Evolutionary conservation across 2,113 vertebrate species (phyloP).

Genomic region (Ondatra zibethicus): DNA sequence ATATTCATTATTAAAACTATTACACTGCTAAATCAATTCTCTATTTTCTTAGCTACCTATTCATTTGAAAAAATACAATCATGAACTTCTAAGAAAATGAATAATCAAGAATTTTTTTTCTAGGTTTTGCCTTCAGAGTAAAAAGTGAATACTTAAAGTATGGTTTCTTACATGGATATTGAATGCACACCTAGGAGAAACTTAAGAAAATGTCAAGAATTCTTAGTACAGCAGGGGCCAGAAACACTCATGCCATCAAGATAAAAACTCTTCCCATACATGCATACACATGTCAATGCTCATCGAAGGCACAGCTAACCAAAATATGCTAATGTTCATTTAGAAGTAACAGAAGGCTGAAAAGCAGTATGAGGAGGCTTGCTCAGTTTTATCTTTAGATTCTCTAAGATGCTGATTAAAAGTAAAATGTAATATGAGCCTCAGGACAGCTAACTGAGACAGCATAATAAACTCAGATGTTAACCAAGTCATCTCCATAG

Average conservation of each 20-base stretch:
- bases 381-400: neutral
- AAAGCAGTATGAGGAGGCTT: neutral
- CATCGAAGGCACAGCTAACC: neutral
- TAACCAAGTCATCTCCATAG: slow-evolving; percentile 27
- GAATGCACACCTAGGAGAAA: neutral
- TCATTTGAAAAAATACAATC: slow-evolving; percentile 29
- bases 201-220: slow-evolving; percentile 37
- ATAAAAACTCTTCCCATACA: neutral
- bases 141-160: slow-evolving; percentile 13
- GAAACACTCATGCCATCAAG: too few relatives aligned
- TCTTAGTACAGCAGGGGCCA: neutral
- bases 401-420: neutral
- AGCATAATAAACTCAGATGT: neutral
- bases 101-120: neutral
- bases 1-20: slow-evolving; percentile 29
- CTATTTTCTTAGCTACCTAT: slow-evolving; percentile 25
- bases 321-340: slow-evolving; percentile 36
- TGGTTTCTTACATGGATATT: neutral
- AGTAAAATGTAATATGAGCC: neutral
- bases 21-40: slow-evolving; percentile 16
- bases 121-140: neutral
- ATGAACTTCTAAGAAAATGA: slow-evolving; percentile 22
- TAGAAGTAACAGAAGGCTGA: neutral
- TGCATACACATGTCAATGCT: neutral
- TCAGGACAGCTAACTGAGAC: neutral